Conservation (phyloP, 2,888 invertebrate species). For the Saturnia japonica region DNA sequence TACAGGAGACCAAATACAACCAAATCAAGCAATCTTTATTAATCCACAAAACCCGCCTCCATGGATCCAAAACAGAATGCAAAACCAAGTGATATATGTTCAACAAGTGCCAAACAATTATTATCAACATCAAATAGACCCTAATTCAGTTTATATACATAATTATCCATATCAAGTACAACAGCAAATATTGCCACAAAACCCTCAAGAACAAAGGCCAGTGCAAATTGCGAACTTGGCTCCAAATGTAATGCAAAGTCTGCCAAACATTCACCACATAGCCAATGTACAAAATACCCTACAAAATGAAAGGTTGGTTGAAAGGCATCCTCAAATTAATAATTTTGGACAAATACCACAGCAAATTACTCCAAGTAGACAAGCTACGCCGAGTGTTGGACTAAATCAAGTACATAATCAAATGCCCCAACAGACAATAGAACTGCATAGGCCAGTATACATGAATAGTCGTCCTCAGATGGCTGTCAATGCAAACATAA, state of each 20-base stretch:
- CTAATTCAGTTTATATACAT: slow-evolving; percentile 63
- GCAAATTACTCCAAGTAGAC: slow-evolving; percentile 28
- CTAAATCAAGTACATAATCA: slow-evolving; percentile 23
- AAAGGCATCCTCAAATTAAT: slow-evolving; percentile 23
- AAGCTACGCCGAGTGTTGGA: slow-evolving; percentile 22
- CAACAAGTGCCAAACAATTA: slow-evolving; percentile 64
- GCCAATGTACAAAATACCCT: slow-evolving; percentile 30
- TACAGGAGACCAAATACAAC: slow-evolving; percentile 67
- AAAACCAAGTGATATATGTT: slow-evolving; percentile 67
- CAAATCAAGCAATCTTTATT: slow-evolving; percentile 64
- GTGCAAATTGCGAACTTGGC: slow-evolving; percentile 45
- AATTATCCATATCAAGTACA: slow-evolving; percentile 61
- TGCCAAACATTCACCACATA: slow-evolving; percentile 34
- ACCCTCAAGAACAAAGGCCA: slow-evolving; percentile 44
- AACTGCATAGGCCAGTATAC: slow-evolving; percentile 31
- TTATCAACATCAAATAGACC: slow-evolving; percentile 60
- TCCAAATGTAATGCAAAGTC: slow-evolving; percentile 44
- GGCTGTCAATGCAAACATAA: slow-evolving; percentile 15
- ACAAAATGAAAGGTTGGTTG: slow-evolving; percentile 11
- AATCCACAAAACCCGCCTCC: slow-evolving; percentile 73
- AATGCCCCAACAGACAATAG: slow-evolving; percentile 33
- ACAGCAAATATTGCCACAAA: slow-evolving; percentile 55
- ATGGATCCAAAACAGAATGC: slow-evolving; percentile 68
- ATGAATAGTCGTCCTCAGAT: slow-evolving; percentile 31
- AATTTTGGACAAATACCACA: slow-evolving; percentile 33